Conservation (phyloP, 2,888 invertebrate species). For the Orchestes rusci region DNA sequence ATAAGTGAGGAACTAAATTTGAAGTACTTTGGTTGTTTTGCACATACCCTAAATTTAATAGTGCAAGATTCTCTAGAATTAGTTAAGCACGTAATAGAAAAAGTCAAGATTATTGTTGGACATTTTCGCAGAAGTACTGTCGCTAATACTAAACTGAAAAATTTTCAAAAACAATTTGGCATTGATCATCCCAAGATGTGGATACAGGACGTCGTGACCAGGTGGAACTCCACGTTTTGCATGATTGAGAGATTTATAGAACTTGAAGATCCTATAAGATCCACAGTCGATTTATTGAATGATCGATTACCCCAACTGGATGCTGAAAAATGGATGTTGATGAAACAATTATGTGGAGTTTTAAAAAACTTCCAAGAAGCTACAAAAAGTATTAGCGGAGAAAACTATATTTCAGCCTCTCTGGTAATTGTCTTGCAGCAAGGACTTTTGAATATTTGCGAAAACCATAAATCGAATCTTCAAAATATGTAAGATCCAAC, state of each 20-base stretch:
- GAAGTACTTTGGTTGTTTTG: conserved; percentile 12
- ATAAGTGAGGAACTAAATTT: conserved; percentile 10
- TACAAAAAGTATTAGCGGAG: neutral
- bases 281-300: conserved; percentile 26
- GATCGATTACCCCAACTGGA: conserved; percentile 24
- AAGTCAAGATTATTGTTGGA: conserved; percentile 14
- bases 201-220: conserved; percentile 18
- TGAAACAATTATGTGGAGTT: conserved; percentile 13
- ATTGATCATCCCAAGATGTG: conserved; percentile 12
- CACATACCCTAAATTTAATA: conserved; percentile 18
- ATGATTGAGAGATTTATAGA: conserved; percentile 16
- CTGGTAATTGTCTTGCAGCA: neutral
- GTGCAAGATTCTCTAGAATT: conserved; percentile 11
- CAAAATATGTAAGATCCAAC: too few relatives aligned
- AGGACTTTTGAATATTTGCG: neutral
- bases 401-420: neutral
- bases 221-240: conserved; percentile 20
- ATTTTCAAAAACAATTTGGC: conserved; percentile 15
- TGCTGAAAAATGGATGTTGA: conserved; percentile 18
- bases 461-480: too few relatives aligned
- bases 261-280: conserved; percentile 23
- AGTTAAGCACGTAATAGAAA: too few relatives aligned
- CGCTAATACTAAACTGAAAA: conserved; percentile 16
- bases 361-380: conserved; percentile 3
- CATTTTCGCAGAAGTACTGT: conserved; percentile 19